Conservation (phyloP, 1,140 invertebrate species). For the Drosophila punjabiensis region DNA sequence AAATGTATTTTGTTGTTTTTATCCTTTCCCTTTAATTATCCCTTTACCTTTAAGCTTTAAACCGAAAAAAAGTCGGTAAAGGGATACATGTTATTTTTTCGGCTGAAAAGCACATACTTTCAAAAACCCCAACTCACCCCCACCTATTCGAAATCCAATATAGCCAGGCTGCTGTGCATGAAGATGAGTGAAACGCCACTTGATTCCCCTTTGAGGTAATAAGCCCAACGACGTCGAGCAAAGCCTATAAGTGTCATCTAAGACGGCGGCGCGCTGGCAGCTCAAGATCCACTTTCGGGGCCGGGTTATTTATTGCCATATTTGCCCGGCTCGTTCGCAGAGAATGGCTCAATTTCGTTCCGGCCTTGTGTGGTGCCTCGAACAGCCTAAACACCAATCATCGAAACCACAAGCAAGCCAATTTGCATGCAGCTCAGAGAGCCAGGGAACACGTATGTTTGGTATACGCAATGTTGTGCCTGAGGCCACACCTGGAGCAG, state of each 20-base stretch:
- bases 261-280: slow-evolving; percentile 6
- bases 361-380: slow-evolving; percentile 23
- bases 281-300: slow-evolving; percentile 48
- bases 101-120: neutral
- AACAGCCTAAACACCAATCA: slow-evolving; percentile 52
- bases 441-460: slow-evolving; percentile 32
- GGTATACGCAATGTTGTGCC: slow-evolving; percentile 34
- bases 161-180: neutral
- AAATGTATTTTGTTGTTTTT: too few species aligned
- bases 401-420: slow-evolving; percentile 66
- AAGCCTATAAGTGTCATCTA: slow-evolving; percentile 32
- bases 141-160: slow-evolving; percentile 24
- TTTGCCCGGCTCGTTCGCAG: slow-evolving; percentile 40
- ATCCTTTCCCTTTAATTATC: neutral
- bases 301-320: slow-evolving; percentile 63
- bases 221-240: slow-evolving; percentile 16
- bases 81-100: neutral
- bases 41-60: neutral
- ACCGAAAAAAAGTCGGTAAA: too few species aligned
- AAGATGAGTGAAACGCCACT: slow-evolving; percentile 24
- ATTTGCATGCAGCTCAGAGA: slow-evolving; percentile 72
- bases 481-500: slow-evolving; percentile 52
- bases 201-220: slow-evolving; percentile 36
- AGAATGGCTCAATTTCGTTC: slow-evolving; percentile 68
- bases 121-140: neutral